Evolutionary conservation across 2,797 vertebrate species (phyloP), one percentile per base, ranked within the genome.

Genomic region (Clarias laeviceps): DNA sequence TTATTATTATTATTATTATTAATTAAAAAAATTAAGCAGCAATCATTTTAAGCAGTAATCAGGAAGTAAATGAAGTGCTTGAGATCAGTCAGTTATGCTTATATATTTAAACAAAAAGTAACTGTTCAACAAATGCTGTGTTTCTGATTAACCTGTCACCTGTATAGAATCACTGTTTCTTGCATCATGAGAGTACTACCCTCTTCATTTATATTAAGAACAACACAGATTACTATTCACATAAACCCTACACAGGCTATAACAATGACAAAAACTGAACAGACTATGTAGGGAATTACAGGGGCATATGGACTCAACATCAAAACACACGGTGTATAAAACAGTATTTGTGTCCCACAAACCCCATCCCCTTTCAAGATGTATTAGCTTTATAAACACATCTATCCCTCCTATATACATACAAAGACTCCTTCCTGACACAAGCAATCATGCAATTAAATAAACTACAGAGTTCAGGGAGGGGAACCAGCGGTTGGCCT

Each of bases 361-460:
- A 68, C 50, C 24, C 3, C 8, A 54, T 22, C 76, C 77, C 83
- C 29, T 45, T n/a, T 76, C 50, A 18, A 3, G 5, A 56, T 74
- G 40, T 45, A 50, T 32, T 61, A 69, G 50, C 24, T 32, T 56
- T 82, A 82, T 78, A 87, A 82, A 89, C 73, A 84, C 18, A 83
- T 64, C 45, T 45, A 72, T 79, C 45, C 29, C 14, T 61, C 18
- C 79, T 73, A n/a, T 82, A 72, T 64, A 69, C 22, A 84, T 27
- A 83, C 82, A 22, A 37, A 34, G 27, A 14, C 29, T 50, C 29
- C 20, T 82, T 56, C 57, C 68, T 86, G n/a, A 66, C 45, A 77
- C 34, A 82, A 34, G 50, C 34, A 32, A 86, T 78, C 76, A 82
- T 65, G 54, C 70, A 87, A 72, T 88, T 54, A 65, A 83, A 77